A percentile compares a stretch with the other conserved stretches of the same genome.
These are phyloP conservation scores for Stictonetta naevosa DNA, from an alignment of 2,113 vertebrate species.

Conservation along the genomic window DNA sequence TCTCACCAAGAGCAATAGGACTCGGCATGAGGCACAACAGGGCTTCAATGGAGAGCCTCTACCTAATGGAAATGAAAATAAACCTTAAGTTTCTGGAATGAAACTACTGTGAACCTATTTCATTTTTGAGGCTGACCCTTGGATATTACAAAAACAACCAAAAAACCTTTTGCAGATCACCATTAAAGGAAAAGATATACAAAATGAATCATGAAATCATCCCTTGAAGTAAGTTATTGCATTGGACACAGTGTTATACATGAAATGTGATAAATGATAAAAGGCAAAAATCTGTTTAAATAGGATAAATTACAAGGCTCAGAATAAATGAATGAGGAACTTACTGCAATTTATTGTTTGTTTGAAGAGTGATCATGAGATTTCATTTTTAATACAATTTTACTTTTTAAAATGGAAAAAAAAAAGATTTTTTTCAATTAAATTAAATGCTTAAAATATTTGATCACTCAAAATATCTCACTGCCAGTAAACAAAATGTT, in stretches of 20 bases:
- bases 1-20: not conserved
- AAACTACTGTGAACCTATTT: not conserved
- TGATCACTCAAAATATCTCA: not conserved
- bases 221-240: not conserved
- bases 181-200: not conserved
- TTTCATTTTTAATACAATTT: not conserved
- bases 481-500: not conserved
- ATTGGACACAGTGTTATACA: not conserved
- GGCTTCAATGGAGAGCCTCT: not conserved
- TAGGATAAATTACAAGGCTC: not conserved
- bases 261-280: not conserved
- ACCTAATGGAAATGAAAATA: not conserved
- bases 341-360: not conserved
- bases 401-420: not conserved
- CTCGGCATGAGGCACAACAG: rapidly evolving
- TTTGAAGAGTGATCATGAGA: not conserved
- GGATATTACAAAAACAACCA: not conserved
- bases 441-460: not conserved
- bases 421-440: not conserved
- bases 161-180: not conserved
- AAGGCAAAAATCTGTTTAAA: not conserved
- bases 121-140: not conserved
- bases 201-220: not conserved
- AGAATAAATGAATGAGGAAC: not conserved
- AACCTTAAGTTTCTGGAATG: not conserved